A percentile compares a stretch with the other conserved stretches of the same genome.
Conservation (phyloP, 2,113 vertebrate genomes). For the Chaetodon auriga region DNA sequence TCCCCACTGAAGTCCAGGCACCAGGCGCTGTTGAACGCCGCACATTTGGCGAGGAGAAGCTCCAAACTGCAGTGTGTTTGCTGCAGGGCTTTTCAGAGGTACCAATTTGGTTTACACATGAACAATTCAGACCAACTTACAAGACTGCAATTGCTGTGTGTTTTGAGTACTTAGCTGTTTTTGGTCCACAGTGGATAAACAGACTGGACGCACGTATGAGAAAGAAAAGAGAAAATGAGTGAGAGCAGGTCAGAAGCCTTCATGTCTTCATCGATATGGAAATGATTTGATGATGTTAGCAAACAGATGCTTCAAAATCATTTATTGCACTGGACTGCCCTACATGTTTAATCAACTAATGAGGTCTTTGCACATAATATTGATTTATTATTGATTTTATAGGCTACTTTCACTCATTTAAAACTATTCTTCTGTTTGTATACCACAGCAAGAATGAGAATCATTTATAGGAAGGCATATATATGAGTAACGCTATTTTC, state of each 20-base stretch:
- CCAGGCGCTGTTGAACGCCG: constrained; percentile 5
- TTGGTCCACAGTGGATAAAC: background rate
- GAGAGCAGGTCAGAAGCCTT: background rate
- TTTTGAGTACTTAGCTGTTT: constrained; percentile 63
- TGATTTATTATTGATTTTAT: background rate
- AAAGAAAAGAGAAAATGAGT: background rate
- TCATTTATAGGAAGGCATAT: background rate
- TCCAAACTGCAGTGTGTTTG: constrained; percentile 33
- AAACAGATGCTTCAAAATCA: too few relatives aligned
- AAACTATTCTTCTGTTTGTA: background rate
- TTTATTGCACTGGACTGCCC: background rate
- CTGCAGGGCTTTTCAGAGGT: constrained; percentile 53
- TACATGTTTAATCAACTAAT: background rate
- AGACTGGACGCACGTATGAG: background rate
- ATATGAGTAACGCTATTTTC: background rate
- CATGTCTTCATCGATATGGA: background rate
- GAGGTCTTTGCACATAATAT: constrained; percentile 31
- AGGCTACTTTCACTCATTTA: background rate
- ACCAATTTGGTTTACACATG: constrained; percentile 74
- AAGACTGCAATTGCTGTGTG: constrained; percentile 39
- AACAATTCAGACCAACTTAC: constrained; percentile 61
- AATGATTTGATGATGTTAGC: constrained; percentile 8
- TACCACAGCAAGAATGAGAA: too few relatives aligned
- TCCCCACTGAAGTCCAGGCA: constrained; percentile 18
- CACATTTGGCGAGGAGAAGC: constrained; percentile 22